Conservation (phyloP, 2,113 vertebrate species). For the Cyanoliseus patagonus region DNA sequence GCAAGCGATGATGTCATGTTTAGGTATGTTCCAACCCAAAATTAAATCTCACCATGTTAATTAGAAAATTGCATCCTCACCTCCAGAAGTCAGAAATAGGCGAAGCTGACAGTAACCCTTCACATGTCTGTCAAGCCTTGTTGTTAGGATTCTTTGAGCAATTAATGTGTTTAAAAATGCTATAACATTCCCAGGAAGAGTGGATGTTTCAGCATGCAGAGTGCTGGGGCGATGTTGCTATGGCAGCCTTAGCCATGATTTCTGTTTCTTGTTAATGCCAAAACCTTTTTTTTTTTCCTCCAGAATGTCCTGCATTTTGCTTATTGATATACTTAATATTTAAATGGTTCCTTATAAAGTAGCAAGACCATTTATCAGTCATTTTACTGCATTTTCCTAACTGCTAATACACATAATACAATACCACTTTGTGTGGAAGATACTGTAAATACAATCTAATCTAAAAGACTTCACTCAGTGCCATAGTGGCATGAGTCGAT, state of each 20-base stretch:
- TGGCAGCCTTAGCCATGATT: constrained; percentile 61
- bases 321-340: not conserved
- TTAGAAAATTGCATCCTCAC: not conserved
- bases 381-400: not conserved
- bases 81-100: not conserved
- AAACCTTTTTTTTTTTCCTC: not conserved
- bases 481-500: not conserved
- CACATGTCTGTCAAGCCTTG: not conserved
- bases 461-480: not conserved
- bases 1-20: not conserved
- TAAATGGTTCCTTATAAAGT: not conserved
- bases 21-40: not conserved
- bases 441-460: not conserved
- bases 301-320: not conserved
- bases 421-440: not conserved
- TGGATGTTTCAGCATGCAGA: not conserved
- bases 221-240: constrained; percentile 63
- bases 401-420: not conserved
- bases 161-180: constrained; percentile 24
- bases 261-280: constrained; percentile 21
- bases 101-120: not conserved
- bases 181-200: not conserved
- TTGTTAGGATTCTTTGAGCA: not conserved
- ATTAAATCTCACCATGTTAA: not conserved
- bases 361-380: not conserved